A percentile compares a stretch with the other conserved stretches of the same genome.
Evolutionary conservation across 2,888 invertebrate genomes (phyloP).

Genomic region (Cremastobaeus sp.): DNA sequence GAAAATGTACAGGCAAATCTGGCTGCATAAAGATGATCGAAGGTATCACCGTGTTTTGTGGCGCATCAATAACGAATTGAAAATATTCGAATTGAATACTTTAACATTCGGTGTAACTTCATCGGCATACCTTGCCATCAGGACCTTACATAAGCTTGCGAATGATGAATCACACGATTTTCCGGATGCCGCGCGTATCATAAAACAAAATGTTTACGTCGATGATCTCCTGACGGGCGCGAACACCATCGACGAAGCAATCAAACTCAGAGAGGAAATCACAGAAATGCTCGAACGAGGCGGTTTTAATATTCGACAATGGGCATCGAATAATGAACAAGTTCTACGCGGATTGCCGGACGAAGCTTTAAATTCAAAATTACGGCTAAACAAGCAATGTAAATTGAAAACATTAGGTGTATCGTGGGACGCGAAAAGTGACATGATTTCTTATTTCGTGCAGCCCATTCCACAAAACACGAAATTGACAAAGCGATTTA

Average conservation of each 20-base stretch:
- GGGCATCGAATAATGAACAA: neutral
- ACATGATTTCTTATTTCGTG: neutral
- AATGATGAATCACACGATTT: neutral
- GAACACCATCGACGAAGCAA: neutral
- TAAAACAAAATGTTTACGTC: neutral
- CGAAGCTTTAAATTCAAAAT: neutral
- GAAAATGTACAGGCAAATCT: too few relatives aligned
- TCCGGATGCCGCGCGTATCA: neutral
- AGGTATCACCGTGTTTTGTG: too few relatives aligned
- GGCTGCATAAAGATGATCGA: too few relatives aligned
- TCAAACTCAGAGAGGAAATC: too few relatives aligned
- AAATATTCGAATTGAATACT: neutral
- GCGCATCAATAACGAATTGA: too few relatives aligned
- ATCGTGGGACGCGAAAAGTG: neutral
- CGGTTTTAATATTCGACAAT: neutral
- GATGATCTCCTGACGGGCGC: neutral
- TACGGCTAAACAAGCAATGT: neutral
- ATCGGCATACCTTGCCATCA: too few relatives aligned
- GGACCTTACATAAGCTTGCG: neutral
- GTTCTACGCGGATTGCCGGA: neutral
- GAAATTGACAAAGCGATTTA: slow-evolving; percentile 31
- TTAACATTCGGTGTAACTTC: neutral
- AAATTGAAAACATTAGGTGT: too few relatives aligned
- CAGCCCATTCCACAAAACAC: neutral
- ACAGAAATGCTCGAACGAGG: too few relatives aligned